Evolutionary conservation across 1,140 invertebrate species (phyloP), one percentile per base, ranked within the genome.

Genomic region (Adelges cooleyi): DNA sequence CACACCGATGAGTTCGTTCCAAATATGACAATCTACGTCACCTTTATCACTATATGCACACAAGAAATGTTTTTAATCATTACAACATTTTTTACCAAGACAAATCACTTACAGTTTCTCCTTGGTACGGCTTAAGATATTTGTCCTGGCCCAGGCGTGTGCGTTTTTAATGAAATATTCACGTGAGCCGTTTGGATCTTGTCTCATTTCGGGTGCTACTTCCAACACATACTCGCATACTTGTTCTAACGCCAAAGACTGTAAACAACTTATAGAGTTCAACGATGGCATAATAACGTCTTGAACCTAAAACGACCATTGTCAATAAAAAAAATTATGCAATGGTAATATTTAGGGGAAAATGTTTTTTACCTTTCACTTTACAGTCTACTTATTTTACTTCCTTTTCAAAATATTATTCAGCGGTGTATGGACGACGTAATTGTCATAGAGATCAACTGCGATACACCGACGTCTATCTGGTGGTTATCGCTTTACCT

Each of bases 131-230:
- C 18, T n/a, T 42, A 62, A 18, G 2, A 62, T 62, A 1, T 29
- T 48, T 13, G 56, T 62, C 33, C 56, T 62, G n/a, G 56, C 56
- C 56, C 56, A 62, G 20, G 56, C 56, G 22, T 62, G 56, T 22
- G 29, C 23, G 46, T 46, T 62, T 23, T 20, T 29, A 48, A 62
- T 62, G 10, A 48, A 62, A 62, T 62, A 62, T 62, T 29, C 17
- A 33, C 56, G 56, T 0, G 25, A 46, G 9, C 22, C 17, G 46
- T 20, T 29, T 15, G 27, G 8, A 48, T 62, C 25, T 20, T 48
- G 29, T 22, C 33, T 46, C 5, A 62, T 48, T 22, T 62, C 18
- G 1, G 25, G 18, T 1, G 17, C 20, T 20, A 48, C n/a, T 3
- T 48, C 27, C 20, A 62, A 48, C 46, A 33, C 13, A 29, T 48